Evolutionary conservation across 1,140 invertebrate genomes (phyloP).

Genomic region (Scaptomyza graminum): DNA sequence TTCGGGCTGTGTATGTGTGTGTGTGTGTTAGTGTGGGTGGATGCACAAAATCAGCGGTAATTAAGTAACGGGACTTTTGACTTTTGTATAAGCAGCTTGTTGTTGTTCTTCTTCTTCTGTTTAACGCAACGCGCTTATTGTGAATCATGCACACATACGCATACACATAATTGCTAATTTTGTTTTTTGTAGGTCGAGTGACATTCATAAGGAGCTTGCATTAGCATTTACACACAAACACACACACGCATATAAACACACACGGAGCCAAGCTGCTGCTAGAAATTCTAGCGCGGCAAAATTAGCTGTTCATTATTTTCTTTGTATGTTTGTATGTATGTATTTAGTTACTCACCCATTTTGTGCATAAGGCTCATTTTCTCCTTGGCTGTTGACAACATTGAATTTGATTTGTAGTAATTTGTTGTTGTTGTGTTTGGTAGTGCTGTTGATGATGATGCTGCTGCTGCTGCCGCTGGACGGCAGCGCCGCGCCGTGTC

Average conservation of each 20-base stretch:
- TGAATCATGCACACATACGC: conserved; percentile 26
- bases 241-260: conserved; percentile 10
- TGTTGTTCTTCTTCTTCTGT: conserved; percentile 8
- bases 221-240: conserved; percentile 4
- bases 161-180: background rate
- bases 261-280: conserved; percentile 21
- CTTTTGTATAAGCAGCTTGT: conserved; percentile 6
- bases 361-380: conserved; percentile 69
- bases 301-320: conserved; percentile 7
- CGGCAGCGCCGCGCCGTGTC: conserved; percentile 39
- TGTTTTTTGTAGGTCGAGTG: conserved; percentile 5
- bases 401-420: conserved; percentile 37
- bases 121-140: conserved; percentile 1
- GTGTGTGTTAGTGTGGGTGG: conserved; percentile 13
- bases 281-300: conserved; percentile 8
- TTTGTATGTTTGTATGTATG: too few relatives aligned
- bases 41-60: conserved; percentile 15
- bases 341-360: conserved; percentile 56
- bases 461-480: conserved; percentile 28
- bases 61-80: conserved; percentile 30
- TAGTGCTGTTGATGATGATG: conserved; percentile 5
- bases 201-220: background rate
- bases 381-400: conserved; percentile 36
- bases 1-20: conserved; percentile 24
- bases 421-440: conserved; percentile 10